Base-by-base conservation (phyloP, 2,888 invertebrate species). In the Drosophila neotestacea region DNA sequence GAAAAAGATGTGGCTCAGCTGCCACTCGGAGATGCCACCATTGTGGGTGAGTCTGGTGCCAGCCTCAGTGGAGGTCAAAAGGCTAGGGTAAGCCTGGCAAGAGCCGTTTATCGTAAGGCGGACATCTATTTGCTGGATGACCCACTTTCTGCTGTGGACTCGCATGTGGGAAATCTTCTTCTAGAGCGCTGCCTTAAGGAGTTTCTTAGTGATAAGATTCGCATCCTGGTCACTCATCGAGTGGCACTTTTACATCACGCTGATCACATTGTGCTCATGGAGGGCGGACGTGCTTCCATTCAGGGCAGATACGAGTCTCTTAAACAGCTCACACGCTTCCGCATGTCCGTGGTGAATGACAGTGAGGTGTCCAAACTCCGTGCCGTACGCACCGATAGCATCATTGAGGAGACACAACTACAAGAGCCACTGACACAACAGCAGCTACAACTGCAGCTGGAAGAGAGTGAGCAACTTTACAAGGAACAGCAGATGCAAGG, bases 51-150 rank as follows among this genome's bases (percentile, higher is more conserved):
- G 84, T 93, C 95, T 42, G 96, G 96, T 6, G 94, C 95, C 4
- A 94, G 94, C 64, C 91, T 96, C 22, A 95, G 95, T 90, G 96
- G 96, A 2, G 96, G 96, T 0, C 96, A 96, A 92, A 94, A 95
- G 81, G 96, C 96, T 0, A 92, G 97, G 68, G 95, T 97, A 30
- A 95, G 95, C 84, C 93, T 97, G 69, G 96, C 96, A 0, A 93
- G 96, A 79, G 95, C 96, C 0, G 94, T 96, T 6, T 96, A 96
- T 83, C 94, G 94, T 46, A 94, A 95, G 67, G 95, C 96, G 0
- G 96, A 96, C 80, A 95, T 96, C 76, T 96, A 96, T 83, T 90
- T 96, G 10, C 92, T 97, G 58, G 96, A 97, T 86, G 96, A 97
- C 92, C 96, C 96, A 0, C 92, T 97, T 10, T 94, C 96, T 51